Evolutionary conservation across 2,888 invertebrate species (phyloP), one percentile per base, ranked within the genome.

Genomic region (Lycaena phlaeas): DNA sequence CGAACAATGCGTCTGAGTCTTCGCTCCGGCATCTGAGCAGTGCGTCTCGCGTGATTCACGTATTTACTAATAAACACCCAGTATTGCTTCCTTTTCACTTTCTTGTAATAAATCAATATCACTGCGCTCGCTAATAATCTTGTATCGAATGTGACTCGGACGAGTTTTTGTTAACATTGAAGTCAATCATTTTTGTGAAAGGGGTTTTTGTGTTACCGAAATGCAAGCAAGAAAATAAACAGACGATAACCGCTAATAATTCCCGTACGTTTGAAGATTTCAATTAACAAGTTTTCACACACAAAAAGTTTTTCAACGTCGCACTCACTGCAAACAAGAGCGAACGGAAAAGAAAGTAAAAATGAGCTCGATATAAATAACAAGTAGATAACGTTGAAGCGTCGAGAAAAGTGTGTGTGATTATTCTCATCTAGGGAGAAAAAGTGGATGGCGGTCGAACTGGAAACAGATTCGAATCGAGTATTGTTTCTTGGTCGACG

Each of bases 301-400:
- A 43, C 26, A 41, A 39, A 44, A 38, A 48, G 25, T 40, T 41
- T 42, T 45, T 28, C 41, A 44, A 39, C 37, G 41, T 7, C 29
- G 34, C 28, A 38, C 34, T 49, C 57, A 59, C 61, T 65, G 64
- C 63, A 64, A 73, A 70, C 56, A 79, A 79, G 75, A 78, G 81
- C 76, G 81, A 81, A 74, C 68, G 76, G 76, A 78, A 78, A 78
- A 75, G 84, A 84, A 82, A 84, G 84, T 82, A 84, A 84, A 81
- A 82, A 79, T 81, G 75, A 78, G 72, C 70, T 69, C 77, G 71
- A 67, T 73, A 76, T 67, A 56, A 54, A 54, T 56, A 72, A 74
- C 74, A 79, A 75, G 69, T 73, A 12, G 34, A 34, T 74, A 73
- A 73, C 67, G 64, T 71, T 68, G 76, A 63, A 59, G 64, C 54